Conservation (phyloP, 2,113 vertebrate genomes). For the Pterocles gutturalis region DNA sequence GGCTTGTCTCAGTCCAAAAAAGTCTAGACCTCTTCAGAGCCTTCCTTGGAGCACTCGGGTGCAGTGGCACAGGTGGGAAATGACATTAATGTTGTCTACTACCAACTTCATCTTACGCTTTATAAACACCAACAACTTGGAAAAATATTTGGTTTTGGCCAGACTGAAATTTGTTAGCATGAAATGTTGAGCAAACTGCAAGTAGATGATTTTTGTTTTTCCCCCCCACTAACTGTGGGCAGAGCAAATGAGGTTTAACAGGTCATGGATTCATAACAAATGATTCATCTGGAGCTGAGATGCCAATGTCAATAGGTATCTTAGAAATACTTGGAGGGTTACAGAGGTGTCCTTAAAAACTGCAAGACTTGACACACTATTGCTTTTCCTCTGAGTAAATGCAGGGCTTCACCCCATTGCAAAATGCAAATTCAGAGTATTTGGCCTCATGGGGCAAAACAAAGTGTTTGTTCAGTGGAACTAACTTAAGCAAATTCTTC, state of each 20-base stretch:
- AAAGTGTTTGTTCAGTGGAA: constrained; percentile 30
- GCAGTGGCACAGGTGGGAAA: neutral
- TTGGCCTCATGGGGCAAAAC: constrained; percentile 9
- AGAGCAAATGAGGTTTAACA: constrained; percentile 12
- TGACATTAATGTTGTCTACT: neutral
- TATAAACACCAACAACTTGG: neutral
- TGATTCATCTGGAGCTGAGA: constrained; percentile 5
- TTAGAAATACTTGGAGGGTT: neutral
- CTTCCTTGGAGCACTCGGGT: neutral
- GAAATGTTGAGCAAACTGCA: neutral
- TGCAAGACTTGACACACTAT: neutral
- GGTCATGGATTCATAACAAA: neutral
- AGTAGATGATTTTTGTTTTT: neutral
- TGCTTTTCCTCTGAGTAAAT: neutral
- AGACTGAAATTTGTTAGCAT: neutral
- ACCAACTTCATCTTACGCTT: neutral
- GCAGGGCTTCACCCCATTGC: neutral
- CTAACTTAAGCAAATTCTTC: constrained; percentile 30
- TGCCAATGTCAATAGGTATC: neutral
- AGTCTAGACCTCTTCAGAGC: neutral
- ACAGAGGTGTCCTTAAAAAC: neutral
- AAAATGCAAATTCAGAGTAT: constrained; percentile 43
- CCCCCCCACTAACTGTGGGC: neutral
- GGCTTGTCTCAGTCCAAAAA: neutral
- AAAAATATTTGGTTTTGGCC: neutral